Evolutionary conservation across 2,113 vertebrate genomes (phyloP).

Genomic region (Lycocorax pyrrhopterus): DNA sequence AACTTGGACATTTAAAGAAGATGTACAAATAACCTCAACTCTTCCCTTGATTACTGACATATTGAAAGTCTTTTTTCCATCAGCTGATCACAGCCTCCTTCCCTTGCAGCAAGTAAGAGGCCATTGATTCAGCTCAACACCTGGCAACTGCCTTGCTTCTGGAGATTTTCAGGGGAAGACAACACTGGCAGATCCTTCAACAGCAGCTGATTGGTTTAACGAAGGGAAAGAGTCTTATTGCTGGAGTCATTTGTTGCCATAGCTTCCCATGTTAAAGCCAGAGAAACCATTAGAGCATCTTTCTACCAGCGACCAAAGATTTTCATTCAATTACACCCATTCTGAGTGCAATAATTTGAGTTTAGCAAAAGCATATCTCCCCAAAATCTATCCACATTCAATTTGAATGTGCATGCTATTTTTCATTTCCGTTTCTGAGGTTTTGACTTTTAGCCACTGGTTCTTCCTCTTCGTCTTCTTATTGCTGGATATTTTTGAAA

Average conservation of each 20-base stretch:
- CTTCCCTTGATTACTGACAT: not conserved
- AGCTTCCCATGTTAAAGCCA: not conserved
- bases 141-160: not conserved
- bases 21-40: not conserved
- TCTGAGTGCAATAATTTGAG: not conserved
- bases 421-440: not conserved
- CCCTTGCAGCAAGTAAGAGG: not conserved
- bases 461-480: not conserved
- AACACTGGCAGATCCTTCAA: not conserved
- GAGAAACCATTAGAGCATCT: conserved; percentile 5
- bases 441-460: not conserved
- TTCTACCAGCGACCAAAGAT: not conserved
- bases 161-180: not conserved
- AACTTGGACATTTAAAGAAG: not conserved
- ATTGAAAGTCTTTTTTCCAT: not conserved
- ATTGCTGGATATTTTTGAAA: not conserved
- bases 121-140: not conserved
- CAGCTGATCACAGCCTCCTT: not conserved
- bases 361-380: not conserved
- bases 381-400: not conserved
- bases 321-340: conserved; percentile 5
- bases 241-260: conserved; percentile 27
- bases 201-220: not conserved
- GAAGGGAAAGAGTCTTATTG: not conserved
- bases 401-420: not conserved